These are phyloP conservation scores for Himalopsyche tibetana DNA, from an alignment of 2,888 invertebrate species.

Conservation along the genomic window DNA sequence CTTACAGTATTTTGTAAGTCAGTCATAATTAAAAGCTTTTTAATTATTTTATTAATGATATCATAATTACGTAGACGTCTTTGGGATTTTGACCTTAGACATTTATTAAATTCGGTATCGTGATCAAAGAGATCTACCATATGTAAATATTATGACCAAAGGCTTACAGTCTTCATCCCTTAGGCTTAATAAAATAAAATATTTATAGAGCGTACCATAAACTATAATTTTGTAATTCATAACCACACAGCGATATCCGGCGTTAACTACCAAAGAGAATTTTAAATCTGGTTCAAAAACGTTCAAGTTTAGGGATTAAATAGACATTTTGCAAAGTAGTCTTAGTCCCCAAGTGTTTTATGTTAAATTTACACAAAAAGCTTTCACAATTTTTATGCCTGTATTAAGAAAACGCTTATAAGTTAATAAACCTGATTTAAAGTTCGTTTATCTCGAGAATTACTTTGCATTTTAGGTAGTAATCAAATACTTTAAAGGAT, in stretches of 20 bases:
- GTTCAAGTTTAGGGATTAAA: slow-evolving; percentile 25
- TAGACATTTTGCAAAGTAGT: slow-evolving; percentile 11
- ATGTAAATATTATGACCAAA: slow-evolving; percentile 21
- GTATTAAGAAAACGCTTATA: slow-evolving; percentile 30
- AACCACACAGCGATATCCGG: slow-evolving; percentile 14
- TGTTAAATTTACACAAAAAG: slow-evolving; percentile 30
- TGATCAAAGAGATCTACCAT: not conserved
- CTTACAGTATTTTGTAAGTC: too few species aligned
- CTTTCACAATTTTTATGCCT: slow-evolving; percentile 19
- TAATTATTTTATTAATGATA: too few species aligned
- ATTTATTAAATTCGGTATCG: not conserved
- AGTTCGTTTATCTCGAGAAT: slow-evolving; percentile 22
- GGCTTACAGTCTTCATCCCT: not conserved
- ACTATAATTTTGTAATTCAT: slow-evolving; percentile 24
- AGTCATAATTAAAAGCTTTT: too few species aligned
- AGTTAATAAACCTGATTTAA: slow-evolving; percentile 30
- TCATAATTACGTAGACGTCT: not conserved
- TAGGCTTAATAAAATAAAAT: slow-evolving; percentile 20
- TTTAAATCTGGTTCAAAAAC: slow-evolving; percentile 5
- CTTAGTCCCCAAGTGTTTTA: slow-evolving; percentile 16
- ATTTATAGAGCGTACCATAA: slow-evolving; percentile 28
- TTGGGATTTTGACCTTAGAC: not conserved
- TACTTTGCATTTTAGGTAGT: slow-evolving; percentile 15
- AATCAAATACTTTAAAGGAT: slow-evolving; percentile 18
- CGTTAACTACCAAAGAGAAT: slow-evolving; percentile 5